phyloP scores from a whole-genome alignment of 2,888 invertebrate species.

The Dryocosmus kuriphilus region DNA sequence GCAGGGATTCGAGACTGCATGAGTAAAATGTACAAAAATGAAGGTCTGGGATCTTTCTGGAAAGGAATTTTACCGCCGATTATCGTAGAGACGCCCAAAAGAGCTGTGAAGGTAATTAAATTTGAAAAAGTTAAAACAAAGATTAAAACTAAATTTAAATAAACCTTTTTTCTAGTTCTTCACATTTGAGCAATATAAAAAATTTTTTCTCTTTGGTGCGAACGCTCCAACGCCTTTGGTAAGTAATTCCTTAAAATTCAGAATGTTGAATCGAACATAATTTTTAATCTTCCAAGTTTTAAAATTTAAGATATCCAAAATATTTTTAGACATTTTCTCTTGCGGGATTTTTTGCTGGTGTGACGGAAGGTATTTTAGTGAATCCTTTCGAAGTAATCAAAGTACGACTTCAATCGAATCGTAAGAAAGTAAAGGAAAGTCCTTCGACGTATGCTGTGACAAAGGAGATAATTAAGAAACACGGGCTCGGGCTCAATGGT shows the following conservation, averaged over 20 bases:
- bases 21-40: conserved; percentile 90
- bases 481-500: conserved; percentile 89
- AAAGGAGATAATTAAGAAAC: conserved; percentile 85
- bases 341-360: conserved; percentile 92
- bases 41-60: conserved; percentile 92
- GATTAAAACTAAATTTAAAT: conserved; percentile 14
- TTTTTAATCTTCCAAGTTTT: not conserved
- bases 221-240: conserved; percentile 88
- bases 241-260: conserved; percentile 68
- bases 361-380: conserved; percentile 94
- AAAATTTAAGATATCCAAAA: not conserved
- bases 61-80: conserved; percentile 97
- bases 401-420: conserved; percentile 91
- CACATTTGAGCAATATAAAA: conserved; percentile 95
- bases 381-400: conserved; percentile 98
- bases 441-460: conserved; percentile 91
- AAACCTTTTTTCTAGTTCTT: conserved; percentile 83
- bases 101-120: conserved; percentile 88
- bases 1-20: conserved; percentile 91
- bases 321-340: conserved; percentile 87
- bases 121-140: not conserved
- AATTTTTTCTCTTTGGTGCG: conserved; percentile 89
- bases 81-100: conserved; percentile 95
- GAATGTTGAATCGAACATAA: not conserved
- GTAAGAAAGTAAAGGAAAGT: conserved; percentile 81